Percentiles rank a stretch among this genome's conserved stretches.
phyloP scores from a whole-genome alignment of 1,140 invertebrate species.

The Drosophila albomicans region DNA sequence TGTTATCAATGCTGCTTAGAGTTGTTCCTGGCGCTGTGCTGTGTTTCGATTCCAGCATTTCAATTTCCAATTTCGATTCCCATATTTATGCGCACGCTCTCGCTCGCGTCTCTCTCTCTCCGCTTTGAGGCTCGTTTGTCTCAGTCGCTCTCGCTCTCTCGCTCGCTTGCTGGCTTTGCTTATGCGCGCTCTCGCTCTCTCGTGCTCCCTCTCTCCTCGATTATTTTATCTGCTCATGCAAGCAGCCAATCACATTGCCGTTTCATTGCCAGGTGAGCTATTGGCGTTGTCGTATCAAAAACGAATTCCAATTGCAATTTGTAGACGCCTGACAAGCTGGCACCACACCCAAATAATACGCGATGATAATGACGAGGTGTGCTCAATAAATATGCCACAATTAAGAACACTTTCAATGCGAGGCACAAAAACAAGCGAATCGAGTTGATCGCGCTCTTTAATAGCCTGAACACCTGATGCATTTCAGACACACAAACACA shows the following conservation, averaged over 20 bases:
- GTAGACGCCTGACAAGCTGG: constrained; percentile 13
- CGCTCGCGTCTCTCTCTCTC: constrained; percentile 24
- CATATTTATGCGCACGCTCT: constrained; percentile 76
- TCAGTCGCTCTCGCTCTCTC: constrained; percentile 13
- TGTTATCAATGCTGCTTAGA: constrained; percentile 33
- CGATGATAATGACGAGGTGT: constrained; percentile 25
- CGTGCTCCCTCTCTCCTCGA: constrained; percentile 52
- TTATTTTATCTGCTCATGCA: constrained; percentile 68
- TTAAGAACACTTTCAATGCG: background rate
- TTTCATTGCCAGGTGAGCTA: constrained; percentile 78
- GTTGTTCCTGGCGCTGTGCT: background rate
- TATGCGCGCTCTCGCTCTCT: background rate
- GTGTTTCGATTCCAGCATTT: constrained; percentile 68
- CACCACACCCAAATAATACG: constrained; percentile 28
- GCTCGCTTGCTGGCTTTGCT: constrained; percentile 9
- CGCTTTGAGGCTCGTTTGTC: background rate
- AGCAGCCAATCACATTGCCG: constrained; percentile 70
- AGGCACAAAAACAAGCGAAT: background rate
- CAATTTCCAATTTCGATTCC: constrained; percentile 63
- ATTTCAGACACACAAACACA: background rate
- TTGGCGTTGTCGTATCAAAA: constrained; percentile 62
- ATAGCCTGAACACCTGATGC: constrained; percentile 71
- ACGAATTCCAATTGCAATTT: constrained; percentile 39
- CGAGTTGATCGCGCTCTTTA: constrained; percentile 34
- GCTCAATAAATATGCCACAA: constrained; percentile 14